Base-by-base conservation (phyloP, 2,797 vertebrate species). In the Urosaurus nigricauda region DNA sequence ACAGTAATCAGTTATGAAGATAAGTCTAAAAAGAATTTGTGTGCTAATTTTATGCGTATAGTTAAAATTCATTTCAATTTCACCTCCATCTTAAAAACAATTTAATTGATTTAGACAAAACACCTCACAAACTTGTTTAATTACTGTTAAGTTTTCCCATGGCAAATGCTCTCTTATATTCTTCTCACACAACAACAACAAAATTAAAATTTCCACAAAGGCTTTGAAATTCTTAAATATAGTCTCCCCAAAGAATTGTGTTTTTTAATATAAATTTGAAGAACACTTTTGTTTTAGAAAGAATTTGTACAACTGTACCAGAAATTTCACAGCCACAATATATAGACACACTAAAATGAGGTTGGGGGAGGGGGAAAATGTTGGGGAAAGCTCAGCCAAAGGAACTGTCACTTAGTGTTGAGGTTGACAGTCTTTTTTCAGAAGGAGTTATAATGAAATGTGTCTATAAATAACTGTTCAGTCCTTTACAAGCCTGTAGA, bases 401-500 rank as follows among this genome's bases (percentile, higher is more conserved):
- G 98, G 98, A 98, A 98, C 98, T 98, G 98, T 98, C 98, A 98
- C 98, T 97, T 95, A 91, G 95, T 97, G 97, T 97, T 98, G 98
- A 98, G 98, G 98, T 98, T 98, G 97, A 97, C 97, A 98, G 98
- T 99, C 98, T 98, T 97, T 96, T 97, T 97, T 88, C 86, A 95
- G 95, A 95, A 96, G 96, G 96, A 95, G 96, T 95, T 96, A 93
- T 94, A 95, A 82, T 93, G 93, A 96, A 96, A 95, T 92, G 95
- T 92, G 91, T 91, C 95, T 97, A 97, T 97, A 97, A 97, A 97
- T 97, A 97, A 97, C 92, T 84, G 95, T 96, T 99, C 98, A 99
- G 97, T 99, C 99, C 96, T 99, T 99, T 96, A 99, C 98, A 96
- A 99, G 98, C 97, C 99, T 98, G 98, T 99, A 99, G 98, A 99